A percentile compares a stretch with the other conserved stretches of the same genome.
These are phyloP conservation scores for Solea senegalensis DNA, from an alignment of 2,113 vertebrate genomes.

Conservation along the genomic window DNA sequence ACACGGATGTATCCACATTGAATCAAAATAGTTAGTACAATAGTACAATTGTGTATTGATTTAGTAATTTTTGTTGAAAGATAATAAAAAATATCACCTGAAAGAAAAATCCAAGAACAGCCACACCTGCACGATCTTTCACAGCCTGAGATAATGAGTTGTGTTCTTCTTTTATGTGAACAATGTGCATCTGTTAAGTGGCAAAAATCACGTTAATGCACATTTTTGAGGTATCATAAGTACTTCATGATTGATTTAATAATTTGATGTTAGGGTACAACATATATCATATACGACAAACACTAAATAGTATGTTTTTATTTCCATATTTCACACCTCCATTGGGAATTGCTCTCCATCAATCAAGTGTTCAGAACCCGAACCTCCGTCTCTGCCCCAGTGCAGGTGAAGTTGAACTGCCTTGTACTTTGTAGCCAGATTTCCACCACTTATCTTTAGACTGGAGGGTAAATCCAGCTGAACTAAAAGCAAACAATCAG, in stretches of 20 bases:
- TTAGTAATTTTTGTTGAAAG: no score
- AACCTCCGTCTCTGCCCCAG: conserved; percentile 76
- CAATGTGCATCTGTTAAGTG: conserved; percentile 84
- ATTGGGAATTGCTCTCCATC: conserved; percentile 84
- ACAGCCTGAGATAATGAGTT: conserved; percentile 17
- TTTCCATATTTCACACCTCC: conserved; percentile 81
- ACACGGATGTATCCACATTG: no score
- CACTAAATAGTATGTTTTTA: no score
- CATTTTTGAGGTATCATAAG: not conserved
- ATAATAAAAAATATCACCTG: conserved; percentile 71
- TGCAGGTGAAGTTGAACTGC: conserved; percentile 86
- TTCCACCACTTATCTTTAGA: conserved; percentile 70
- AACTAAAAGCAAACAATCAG: conserved; percentile 67
- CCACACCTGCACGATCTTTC: conserved; percentile 62
- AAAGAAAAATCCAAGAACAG: conserved; percentile 88
- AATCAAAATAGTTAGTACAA: no score
- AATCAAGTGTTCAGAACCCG: conserved; percentile 85
- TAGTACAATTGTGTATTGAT: no score
- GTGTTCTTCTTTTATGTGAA: conserved; percentile 82
- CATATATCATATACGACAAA: no score
- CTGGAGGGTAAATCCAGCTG: conserved; percentile 53
- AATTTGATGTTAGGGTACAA: no score
- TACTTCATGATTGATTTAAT: not conserved
- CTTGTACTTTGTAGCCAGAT: conserved; percentile 74
- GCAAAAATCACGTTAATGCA: not conserved